Evolutionary conservation across 2,888 invertebrate genomes (phyloP).

Genomic region (Ichneumoninae sp.): DNA sequence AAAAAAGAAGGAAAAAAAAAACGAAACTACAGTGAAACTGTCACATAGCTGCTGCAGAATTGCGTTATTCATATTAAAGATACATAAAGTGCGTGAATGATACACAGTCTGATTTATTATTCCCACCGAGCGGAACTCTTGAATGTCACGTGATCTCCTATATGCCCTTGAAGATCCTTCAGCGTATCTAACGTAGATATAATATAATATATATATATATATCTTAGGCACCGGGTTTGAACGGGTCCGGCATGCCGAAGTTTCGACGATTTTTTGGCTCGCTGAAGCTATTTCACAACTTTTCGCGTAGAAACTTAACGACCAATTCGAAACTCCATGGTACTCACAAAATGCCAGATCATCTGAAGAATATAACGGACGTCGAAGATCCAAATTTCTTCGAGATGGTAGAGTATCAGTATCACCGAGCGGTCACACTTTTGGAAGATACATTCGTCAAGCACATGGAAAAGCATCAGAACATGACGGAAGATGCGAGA

Average conservation of each 20-base stretch:
- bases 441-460: conserved; percentile 83
- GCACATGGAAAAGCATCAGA: conserved; percentile 75
- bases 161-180: background rate
- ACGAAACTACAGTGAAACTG: conserved; percentile 55
- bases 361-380: conserved; percentile 79
- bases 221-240: background rate
- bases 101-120: background rate
- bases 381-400: conserved; percentile 86
- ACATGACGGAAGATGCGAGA: conserved; percentile 87
- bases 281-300: conserved; percentile 4
- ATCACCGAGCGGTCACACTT: conserved; percentile 87
- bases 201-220: background rate
- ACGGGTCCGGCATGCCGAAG: conserved; percentile 7
- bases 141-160: conserved; percentile 21
- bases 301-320: background rate
- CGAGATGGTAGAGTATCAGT: conserved; percentile 89
- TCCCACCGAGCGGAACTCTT: conserved; percentile 20
- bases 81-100: conserved; percentile 56
- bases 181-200: background rate
- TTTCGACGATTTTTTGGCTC: conserved; percentile 3
- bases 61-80: conserved; percentile 57
- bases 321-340: conserved; percentile 5
- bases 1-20: background rate
- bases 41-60: conserved; percentile 57
- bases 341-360: conserved; percentile 82